A percentile compares a stretch with the other conserved stretches of the same genome.
These are phyloP conservation scores for Lacerta bilineata DNA, from an alignment of 2,797 vertebrate species.

Conservation along the genomic window DNA sequence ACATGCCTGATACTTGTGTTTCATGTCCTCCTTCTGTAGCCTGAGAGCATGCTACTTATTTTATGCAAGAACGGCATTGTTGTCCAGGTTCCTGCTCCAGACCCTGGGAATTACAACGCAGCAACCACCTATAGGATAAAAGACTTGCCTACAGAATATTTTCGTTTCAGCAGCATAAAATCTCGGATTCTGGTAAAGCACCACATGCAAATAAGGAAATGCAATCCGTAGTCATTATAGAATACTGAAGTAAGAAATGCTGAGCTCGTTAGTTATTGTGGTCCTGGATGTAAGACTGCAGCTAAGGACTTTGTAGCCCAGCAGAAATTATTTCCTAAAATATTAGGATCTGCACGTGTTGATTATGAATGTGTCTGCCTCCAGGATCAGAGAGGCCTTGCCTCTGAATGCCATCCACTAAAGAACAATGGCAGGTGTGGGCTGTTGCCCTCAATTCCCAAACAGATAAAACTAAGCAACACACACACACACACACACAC, in stretches of 20 bases:
- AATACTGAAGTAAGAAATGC: background rate
- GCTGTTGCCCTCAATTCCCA: background rate
- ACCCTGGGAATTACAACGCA: slow-evolving; percentile 55
- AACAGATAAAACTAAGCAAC: too few species aligned
- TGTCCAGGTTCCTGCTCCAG: slow-evolving; percentile 85
- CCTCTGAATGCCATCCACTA: background rate
- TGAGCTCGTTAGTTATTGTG: background rate
- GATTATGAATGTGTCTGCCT: background rate
- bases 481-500: too few species aligned
- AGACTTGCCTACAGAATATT: slow-evolving; percentile 79
- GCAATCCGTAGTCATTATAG: background rate
- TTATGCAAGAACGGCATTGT: slow-evolving; percentile 89
- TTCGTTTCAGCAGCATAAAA: slow-evolving; percentile 92
- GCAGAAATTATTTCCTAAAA: background rate
- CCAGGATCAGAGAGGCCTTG: background rate
- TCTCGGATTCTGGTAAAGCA: slow-evolving; percentile 88
- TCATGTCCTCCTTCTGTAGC: slow-evolving; percentile 75
- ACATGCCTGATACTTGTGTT: background rate
- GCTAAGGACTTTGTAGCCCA: background rate
- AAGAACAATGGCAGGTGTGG: background rate
- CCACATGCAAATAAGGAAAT: slow-evolving; percentile 11
- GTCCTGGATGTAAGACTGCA: background rate
- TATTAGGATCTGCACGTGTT: background rate
- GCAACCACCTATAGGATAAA: slow-evolving; percentile 83
- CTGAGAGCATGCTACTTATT: slow-evolving; percentile 85